These are phyloP conservation scores for Machimus rusticus DNA, from an alignment of 2,888 invertebrate genomes.

Conservation along the genomic window DNA sequence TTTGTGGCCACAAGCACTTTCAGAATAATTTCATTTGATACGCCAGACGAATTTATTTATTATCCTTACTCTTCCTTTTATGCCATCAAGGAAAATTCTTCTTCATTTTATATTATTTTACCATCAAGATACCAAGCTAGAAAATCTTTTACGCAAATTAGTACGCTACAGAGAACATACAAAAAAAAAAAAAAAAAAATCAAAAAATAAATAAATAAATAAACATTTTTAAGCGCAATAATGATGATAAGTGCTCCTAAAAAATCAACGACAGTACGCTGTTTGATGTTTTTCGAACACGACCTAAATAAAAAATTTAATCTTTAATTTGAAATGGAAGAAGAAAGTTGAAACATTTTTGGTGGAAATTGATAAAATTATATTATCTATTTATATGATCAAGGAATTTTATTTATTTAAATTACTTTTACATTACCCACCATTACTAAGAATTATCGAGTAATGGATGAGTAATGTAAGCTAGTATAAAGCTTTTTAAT, in stretches of 20 bases:
- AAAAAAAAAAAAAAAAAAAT: too few relatives aligned
- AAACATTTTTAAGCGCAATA: neutral
- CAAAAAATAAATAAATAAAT: too few relatives aligned
- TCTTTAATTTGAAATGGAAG: neutral
- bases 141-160: constrained; percentile 24
- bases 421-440: too few relatives aligned
- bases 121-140: neutral
- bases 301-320: neutral
- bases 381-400: too few relatives aligned
- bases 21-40: neutral
- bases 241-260: neutral
- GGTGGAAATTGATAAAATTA: too few relatives aligned
- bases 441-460: too few relatives aligned
- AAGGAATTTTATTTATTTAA: too few relatives aligned
- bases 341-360: too few relatives aligned
- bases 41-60: neutral
- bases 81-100: neutral
- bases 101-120: neutral
- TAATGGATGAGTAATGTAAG: too few relatives aligned
- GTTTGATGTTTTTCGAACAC: neutral
- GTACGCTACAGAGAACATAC: constrained; percentile 12
- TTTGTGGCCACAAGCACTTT: neutral
- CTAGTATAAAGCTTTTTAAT: neutral
- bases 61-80: neutral
- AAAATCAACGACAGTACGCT: neutral